Evolutionary conservation across 1,140 invertebrate species (phyloP).

Genomic region (Drosophila sp.): DNA sequence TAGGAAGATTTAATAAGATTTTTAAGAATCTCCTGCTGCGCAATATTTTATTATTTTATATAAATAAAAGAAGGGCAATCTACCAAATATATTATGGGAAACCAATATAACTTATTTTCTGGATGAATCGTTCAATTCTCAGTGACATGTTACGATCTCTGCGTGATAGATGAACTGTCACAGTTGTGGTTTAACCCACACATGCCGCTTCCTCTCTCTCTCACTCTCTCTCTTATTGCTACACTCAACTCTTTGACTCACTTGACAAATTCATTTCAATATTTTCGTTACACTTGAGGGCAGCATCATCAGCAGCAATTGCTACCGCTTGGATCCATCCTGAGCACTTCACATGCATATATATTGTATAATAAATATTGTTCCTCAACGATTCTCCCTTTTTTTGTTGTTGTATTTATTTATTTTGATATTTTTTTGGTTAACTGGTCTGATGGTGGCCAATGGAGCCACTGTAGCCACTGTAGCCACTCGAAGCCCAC

Average conservation of each 20-base stretch:
- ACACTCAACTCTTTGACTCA: conserved; percentile 27
- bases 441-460: conserved; percentile 23
- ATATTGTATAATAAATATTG: conserved; percentile 74
- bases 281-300: conserved; percentile 79
- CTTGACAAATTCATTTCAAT: conserved; percentile 78
- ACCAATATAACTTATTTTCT: too few relatives aligned
- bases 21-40: too few relatives aligned
- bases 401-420: conserved; percentile 20
- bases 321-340: conserved; percentile 50
- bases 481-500: conserved; percentile 70
- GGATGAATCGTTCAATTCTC: too few relatives aligned
- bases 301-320: conserved; percentile 38
- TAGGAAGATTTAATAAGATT: too few relatives aligned
- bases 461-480: conserved; percentile 63
- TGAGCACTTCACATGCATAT: conserved; percentile 34
- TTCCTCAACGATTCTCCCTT: conserved; percentile 47
- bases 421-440: conserved; percentile 24
- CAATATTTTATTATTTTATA: too few relatives aligned
- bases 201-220: conserved; percentile 19
- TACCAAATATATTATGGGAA: too few relatives aligned
- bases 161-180: conserved; percentile 1
- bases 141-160: too few relatives aligned
- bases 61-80: too few relatives aligned
- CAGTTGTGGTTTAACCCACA: conserved; percentile 14
- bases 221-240: too few relatives aligned